Evolutionary conservation across 2,797 vertebrate genomes (phyloP).

Genomic region (Sebastes itinus): DNA sequence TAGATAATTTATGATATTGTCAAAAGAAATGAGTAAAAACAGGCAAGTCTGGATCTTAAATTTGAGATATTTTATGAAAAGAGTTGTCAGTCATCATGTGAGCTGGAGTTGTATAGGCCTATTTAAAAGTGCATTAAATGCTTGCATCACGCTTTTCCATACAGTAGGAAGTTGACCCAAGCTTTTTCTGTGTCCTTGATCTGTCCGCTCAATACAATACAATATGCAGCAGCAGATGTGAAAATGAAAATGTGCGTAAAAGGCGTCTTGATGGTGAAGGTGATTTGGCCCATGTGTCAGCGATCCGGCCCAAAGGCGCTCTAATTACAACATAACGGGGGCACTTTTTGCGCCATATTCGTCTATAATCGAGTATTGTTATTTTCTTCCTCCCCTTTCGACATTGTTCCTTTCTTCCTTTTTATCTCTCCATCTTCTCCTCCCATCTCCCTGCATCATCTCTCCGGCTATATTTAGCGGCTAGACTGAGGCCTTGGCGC

Average conservation of each 20-base stretch:
- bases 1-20: not conserved
- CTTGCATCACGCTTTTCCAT: conserved; percentile 2
- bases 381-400: conserved; percentile 64
- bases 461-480: conserved; percentile 91
- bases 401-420: conserved; percentile 77
- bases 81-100: not conserved
- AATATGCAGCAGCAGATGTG: conserved; percentile 27
- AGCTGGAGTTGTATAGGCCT: not conserved
- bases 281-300: conserved; percentile 42
- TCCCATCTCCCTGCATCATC: conserved; percentile 89
- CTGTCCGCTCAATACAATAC: conserved; percentile 34
- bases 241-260: conserved; percentile 41
- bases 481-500: conserved; percentile 95
- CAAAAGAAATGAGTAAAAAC: not conserved
- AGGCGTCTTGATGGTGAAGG: conserved; percentile 13
- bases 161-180: conserved; percentile 26
- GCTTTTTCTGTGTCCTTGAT: conserved; percentile 44
- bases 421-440: conserved; percentile 85
- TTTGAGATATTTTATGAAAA: not conserved
- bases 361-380: conserved; percentile 72
- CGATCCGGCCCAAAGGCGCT: conserved; percentile 36
- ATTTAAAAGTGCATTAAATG: conserved; percentile 11
- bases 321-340: conserved; percentile 64
- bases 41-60: not conserved
- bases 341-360: conserved; percentile 65